Conservation (phyloP, 1,140 invertebrate species). For the Leptinotarsa lineolata region DNA sequence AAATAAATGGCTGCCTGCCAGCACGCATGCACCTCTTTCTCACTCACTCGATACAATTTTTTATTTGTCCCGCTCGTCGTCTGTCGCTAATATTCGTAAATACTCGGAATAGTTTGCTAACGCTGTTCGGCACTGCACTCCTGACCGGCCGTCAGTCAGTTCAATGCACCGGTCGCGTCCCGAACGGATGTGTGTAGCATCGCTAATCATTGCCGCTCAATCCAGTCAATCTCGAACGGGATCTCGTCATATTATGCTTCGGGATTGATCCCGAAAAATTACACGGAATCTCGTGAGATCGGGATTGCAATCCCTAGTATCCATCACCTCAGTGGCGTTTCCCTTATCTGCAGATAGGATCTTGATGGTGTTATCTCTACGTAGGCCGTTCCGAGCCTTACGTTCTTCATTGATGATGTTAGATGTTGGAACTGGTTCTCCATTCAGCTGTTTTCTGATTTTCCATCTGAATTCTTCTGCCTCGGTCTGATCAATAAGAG, state of each 20-base stretch:
- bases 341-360: no score
- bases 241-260: constrained; percentile 11
- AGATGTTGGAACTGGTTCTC: no score
- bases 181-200: neutral
- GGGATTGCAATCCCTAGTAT: neutral
- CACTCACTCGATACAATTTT: no score
- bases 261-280: constrained; percentile 10
- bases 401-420: no score
- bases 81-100: neutral
- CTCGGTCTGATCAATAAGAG: no score
- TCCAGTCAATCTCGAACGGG: constrained; percentile 8
- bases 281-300: neutral
- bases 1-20: no score
- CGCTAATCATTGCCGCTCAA: constrained; percentile 8
- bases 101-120: neutral
- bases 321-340: no score
- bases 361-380: no score
- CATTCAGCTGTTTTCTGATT: no score
- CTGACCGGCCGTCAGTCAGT: neutral
- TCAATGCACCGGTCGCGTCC: neutral
- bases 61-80: neutral
- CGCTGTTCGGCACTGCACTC: neutral
- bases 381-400: no score
- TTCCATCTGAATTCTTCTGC: no score
- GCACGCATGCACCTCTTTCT: no score